Base-by-base conservation (phyloP, 2,888 invertebrate species). In the Cyclophora punctaria region DNA sequence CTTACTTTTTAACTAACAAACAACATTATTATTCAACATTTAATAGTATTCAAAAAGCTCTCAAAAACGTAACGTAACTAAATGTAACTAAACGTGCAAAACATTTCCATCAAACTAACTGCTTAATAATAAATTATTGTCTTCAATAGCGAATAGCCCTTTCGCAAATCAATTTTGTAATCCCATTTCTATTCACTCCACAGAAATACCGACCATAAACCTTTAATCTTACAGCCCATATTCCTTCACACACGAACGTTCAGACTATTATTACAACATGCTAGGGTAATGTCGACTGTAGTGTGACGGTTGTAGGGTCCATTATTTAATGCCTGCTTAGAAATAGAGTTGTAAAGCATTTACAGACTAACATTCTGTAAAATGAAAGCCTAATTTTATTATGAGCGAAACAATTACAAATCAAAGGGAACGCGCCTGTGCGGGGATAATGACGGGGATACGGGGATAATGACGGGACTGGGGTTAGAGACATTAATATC, bases 351-450 rank as follows among this genome's bases (percentile, higher is more conserved):
- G 53, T 56, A 51, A 56, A 51, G 45, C 34, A 42, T 43, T 43
- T 41, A 48, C 47, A 42, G 48, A 47, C 69, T 67, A 68, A 67
- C 67, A 61, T 67, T 64, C 69, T 75, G 74, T 70, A 67, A 73
- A 78, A 77, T 76, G 62, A 71, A 73, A 70, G 60, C 62, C 69
- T 78, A 75, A 78, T 76, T 77, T 75, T 68, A 75, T 77, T 78
- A 75, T 67, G 64, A 64, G 66, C 60, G 64, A 70, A 73, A 37
- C 37, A 37, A 37, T 37, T 37, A 37, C 37, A 5, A 37, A 37
- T 37, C 37, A 37, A 37, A 37, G 37, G 37, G 37, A 53, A 46
- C 48, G 35, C 44, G 37, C 5, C 37, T 37, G 37, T 37, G 4
- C 4, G 37, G 4, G 4, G 37, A 5, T 5, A 37, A 37, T 37